Evolutionary conservation across 2,113 vertebrate genomes (phyloP).

Genomic region (Tauraco erythrolophus): DNA sequence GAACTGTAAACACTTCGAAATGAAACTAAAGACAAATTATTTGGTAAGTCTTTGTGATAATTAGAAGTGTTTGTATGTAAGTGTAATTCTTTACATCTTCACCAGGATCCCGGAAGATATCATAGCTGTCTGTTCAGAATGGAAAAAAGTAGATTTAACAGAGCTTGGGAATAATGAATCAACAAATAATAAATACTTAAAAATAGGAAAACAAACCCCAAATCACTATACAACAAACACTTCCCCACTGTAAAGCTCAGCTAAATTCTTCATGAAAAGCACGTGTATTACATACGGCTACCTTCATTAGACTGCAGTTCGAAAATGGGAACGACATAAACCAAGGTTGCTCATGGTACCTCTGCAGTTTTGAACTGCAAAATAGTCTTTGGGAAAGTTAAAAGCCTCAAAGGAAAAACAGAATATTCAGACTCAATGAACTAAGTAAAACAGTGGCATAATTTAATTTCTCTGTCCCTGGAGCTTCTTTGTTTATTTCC

Average conservation of each 20-base stretch:
- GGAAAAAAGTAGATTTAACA: neutral
- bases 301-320: neutral
- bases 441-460: neutral
- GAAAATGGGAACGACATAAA: slow-evolving; percentile 29
- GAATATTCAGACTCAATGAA: neutral
- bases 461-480: neutral
- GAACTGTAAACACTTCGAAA: neutral
- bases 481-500: neutral
- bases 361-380: neutral
- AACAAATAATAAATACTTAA: neutral
- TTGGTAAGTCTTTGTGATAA: neutral
- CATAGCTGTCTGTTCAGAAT: neutral
- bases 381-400: neutral
- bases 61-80: neutral
- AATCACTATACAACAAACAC: neutral
- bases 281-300: neutral
- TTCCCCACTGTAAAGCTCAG: neutral
- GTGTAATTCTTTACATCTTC: neutral
- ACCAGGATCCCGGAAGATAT: neutral
- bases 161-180: neutral
- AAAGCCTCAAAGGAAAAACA: neutral
- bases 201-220: neutral
- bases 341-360: neutral
- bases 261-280: neutral
- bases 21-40: neutral